phyloP scores from a whole-genome alignment of 2,888 invertebrate genomes.

The Dermolepida albohirtum region DNA sequence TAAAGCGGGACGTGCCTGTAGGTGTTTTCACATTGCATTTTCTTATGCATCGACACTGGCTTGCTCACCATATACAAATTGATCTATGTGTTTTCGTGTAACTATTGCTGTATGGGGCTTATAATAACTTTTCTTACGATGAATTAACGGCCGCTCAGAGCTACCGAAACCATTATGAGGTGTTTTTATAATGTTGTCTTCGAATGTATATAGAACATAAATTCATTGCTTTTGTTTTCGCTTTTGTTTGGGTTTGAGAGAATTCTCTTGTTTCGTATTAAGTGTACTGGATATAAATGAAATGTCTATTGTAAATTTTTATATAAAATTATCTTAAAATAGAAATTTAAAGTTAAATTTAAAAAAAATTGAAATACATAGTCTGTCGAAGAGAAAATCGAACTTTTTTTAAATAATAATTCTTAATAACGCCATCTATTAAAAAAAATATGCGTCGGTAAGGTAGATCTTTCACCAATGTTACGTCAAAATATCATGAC shows the following conservation, averaged over 20 bases:
- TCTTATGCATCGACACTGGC: slow-evolving; percentile 38
- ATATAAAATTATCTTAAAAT: too few species aligned
- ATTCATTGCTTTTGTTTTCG: too few species aligned
- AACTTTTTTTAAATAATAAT: too few species aligned
- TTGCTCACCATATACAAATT: slow-evolving; percentile 36
- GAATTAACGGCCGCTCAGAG: slow-evolving; percentile 28
- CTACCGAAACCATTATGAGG: slow-evolving; percentile 28
- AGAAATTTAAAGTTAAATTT: too few species aligned
- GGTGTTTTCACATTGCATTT: slow-evolving; percentile 42
- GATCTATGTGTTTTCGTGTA: slow-evolving; percentile 34
- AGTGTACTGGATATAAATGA: slow-evolving; percentile 1
- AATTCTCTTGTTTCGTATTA: background rate
- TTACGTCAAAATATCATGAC: too few species aligned
- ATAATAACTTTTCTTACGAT: slow-evolving; percentile 37
- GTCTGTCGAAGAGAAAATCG: too few species aligned
- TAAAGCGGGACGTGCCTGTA: slow-evolving; percentile 40
- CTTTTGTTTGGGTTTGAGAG: too few species aligned
- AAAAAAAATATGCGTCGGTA: too few species aligned
- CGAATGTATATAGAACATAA: background rate
- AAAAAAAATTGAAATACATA: too few species aligned
- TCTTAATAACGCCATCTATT: too few species aligned
- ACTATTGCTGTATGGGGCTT: slow-evolving; percentile 22
- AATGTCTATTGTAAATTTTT: too few species aligned
- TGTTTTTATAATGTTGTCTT: slow-evolving; percentile 27
- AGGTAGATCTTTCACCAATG: too few species aligned